Conservation (phyloP, 2,113 vertebrate genomes). For the Zootoca vivipara region DNA sequence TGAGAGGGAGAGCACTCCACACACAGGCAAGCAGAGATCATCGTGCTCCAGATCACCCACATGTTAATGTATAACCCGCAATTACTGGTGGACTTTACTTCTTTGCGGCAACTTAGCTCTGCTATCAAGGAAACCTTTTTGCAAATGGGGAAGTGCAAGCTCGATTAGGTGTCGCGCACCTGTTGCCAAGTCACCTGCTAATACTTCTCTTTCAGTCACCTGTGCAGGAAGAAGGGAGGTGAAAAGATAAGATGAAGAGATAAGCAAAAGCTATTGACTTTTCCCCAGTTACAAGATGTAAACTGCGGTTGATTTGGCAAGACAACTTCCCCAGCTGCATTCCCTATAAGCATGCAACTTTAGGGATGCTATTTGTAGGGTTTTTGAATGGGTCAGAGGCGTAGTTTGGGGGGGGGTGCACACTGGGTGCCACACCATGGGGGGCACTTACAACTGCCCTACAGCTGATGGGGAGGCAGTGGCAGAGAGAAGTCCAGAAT, state of each 20-base stretch:
- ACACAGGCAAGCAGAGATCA: neutral
- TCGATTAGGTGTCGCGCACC: constrained; percentile 21
- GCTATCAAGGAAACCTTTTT: constrained; percentile 26
- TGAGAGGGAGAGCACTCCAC: neutral
- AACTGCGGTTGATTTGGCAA: neutral
- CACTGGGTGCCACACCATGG: no score
- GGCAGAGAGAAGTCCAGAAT: no score
- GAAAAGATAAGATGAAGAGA: neutral
- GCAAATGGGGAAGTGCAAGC: constrained; percentile 14
- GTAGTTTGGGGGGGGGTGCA: no score
- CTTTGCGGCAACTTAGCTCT: neutral
- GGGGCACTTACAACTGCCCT: no score
- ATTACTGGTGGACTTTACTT: neutral
- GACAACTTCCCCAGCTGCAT: neutral
- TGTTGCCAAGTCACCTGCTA: constrained; percentile 15
- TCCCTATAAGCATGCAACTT: neutral
- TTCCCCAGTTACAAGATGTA: neutral
- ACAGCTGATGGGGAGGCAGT: no score
- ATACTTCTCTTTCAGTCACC: constrained; percentile 29
- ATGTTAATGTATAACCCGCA: neutral
- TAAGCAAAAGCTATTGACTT: constrained; percentile 9
- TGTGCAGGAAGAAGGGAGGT: neutral
- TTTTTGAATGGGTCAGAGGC: no score
- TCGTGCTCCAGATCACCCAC: neutral
- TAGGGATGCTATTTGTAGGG: fast-evolving